These are phyloP conservation scores for Dipodomys merriami DNA, from an alignment of 2,113 vertebrate genomes.

Conservation along the genomic window DNA sequence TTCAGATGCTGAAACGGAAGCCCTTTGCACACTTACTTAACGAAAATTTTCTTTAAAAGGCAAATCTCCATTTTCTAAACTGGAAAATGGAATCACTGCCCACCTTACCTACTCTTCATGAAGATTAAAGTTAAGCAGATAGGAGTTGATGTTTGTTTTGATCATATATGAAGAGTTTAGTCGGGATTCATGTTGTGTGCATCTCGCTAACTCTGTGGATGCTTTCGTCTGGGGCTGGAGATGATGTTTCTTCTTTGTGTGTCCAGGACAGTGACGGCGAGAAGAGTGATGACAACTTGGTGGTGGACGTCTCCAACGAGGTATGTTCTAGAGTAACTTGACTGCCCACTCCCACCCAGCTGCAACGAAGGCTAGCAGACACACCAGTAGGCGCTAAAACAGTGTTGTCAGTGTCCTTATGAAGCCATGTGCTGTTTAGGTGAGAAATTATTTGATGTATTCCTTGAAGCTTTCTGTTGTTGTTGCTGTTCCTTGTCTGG, in stretches of 20 bases:
- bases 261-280: slow-evolving; percentile 91
- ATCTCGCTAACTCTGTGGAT: not conserved
- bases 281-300: slow-evolving; percentile 92
- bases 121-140: slow-evolving; percentile 1
- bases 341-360: not conserved
- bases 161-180: not conserved
- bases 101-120: not conserved
- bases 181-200: not conserved
- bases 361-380: not conserved
- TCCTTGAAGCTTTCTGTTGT: not conserved
- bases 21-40: too few relatives aligned
- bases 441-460: not conserved
- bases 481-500: not conserved
- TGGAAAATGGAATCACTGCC: not conserved
- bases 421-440: not conserved
- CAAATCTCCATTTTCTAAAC: not conserved
- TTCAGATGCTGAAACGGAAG: too few relatives aligned
- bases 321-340: slow-evolving; percentile 75
- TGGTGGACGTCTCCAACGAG: slow-evolving; percentile 93
- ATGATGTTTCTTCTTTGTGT: slow-evolving; percentile 74
- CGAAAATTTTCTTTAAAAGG: too few relatives aligned
- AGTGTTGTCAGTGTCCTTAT: slow-evolving; percentile 31
- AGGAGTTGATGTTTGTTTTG: not conserved
- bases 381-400: not conserved
- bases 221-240: not conserved